These are phyloP conservation scores for Gorsachius magnificus DNA, from an alignment of 2,797 vertebrate species.

Conservation along the genomic window DNA sequence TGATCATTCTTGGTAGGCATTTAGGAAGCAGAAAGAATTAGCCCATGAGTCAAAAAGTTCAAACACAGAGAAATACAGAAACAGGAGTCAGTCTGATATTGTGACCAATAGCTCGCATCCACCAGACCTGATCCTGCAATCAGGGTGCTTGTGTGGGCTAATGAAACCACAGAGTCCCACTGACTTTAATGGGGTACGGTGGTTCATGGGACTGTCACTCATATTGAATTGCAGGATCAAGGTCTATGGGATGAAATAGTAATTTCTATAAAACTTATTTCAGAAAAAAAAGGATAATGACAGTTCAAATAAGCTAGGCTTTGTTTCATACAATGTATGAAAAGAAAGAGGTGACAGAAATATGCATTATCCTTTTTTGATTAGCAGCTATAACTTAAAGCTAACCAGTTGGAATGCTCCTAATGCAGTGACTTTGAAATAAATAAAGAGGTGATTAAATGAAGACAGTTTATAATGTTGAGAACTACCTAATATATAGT, in stretches of 20 bases:
- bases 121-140: background rate
- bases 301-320: background rate
- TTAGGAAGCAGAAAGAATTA: background rate
- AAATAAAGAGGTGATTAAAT: background rate
- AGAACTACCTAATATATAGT: background rate
- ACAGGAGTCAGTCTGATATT: background rate
- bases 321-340: background rate
- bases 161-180: background rate
- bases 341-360: background rate
- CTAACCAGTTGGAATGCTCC: background rate
- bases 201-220: background rate
- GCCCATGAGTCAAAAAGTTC: background rate
- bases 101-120: background rate
- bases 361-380: background rate
- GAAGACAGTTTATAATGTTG: background rate
- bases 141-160: background rate
- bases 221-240: background rate
- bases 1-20: background rate
- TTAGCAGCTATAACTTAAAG: background rate
- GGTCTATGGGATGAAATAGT: background rate
- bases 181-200: accelerated
- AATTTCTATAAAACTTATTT: background rate
- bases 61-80: background rate
- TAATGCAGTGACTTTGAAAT: background rate
- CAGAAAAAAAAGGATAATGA: background rate